Conservation (phyloP, 2,888 invertebrate genomes). For the Hydrotaea diabolus region DNA sequence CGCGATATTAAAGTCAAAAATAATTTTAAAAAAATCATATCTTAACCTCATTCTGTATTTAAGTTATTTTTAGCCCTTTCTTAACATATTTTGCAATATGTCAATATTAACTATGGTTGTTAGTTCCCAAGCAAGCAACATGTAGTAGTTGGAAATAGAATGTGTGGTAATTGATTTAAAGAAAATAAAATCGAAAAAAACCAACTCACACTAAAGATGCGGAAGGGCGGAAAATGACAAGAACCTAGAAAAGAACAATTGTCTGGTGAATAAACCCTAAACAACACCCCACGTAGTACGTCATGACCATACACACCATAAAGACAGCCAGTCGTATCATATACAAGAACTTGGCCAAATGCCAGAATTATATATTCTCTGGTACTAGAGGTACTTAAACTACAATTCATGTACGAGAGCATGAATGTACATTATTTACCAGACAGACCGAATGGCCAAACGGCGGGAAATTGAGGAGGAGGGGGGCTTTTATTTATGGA, state of each 20-base stretch:
- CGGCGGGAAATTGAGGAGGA: neutral
- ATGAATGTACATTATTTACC: neutral
- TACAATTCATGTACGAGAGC: conserved; percentile 4
- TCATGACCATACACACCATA: conserved; percentile 33
- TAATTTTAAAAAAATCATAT: conserved; percentile 45
- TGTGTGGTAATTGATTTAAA: conserved; percentile 41
- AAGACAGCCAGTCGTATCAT: conserved; percentile 23
- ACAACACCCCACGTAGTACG: conserved; percentile 57
- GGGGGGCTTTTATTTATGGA: neutral
- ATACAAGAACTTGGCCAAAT: conserved; percentile 61
- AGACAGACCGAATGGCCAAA: neutral
- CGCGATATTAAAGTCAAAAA: too few relatives aligned
- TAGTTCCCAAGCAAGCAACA: conserved; percentile 47
- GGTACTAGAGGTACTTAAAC: conserved; percentile 36
- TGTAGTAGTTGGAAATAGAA: conserved; percentile 37
- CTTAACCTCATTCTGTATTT: conserved; percentile 61
- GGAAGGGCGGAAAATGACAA: conserved; percentile 7
- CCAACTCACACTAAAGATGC: neutral
- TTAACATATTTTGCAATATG: conserved; percentile 22
- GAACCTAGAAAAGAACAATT: conserved; percentile 32
- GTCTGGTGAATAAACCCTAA: conserved; percentile 51
- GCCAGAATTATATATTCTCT: conserved; percentile 46
- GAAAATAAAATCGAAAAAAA: conserved; percentile 40
- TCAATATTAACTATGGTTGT: conserved; percentile 19
- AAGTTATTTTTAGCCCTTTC: conserved; percentile 59